These are phyloP conservation scores for Polydrusus tereticollis DNA, from an alignment of 2,888 invertebrate species.

Conservation along the genomic window DNA sequence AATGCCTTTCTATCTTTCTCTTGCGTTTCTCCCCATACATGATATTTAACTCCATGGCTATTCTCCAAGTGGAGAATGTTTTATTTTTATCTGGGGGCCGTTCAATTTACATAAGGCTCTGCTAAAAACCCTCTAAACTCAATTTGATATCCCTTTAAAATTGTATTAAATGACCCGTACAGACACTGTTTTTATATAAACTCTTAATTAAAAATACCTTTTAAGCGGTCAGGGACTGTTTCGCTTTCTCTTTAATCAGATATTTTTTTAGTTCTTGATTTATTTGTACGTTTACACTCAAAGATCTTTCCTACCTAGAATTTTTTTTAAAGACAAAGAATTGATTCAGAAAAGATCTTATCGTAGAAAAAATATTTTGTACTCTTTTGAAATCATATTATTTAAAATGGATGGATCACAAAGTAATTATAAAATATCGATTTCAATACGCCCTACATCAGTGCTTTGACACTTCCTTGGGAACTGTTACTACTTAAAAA, in stretches of 20 bases:
- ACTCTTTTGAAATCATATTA: too few relatives aligned
- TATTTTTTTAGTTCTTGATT: not conserved
- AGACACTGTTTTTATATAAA: conserved; percentile 7
- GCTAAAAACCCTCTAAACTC: conserved; percentile 6
- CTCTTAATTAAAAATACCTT: conserved; percentile 13
- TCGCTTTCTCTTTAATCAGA: not conserved
- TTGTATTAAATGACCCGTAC: conserved; percentile 20
- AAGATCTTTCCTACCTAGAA: not conserved
- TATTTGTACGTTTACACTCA: not conserved
- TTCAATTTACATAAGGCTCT: conserved; percentile 28
- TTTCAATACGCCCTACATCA: too few relatives aligned
- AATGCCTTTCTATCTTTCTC: conserved; percentile 36
- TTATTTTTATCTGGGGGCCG: conserved; percentile 34
- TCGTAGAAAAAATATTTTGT: too few relatives aligned
- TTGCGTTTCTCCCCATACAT: conserved; percentile 21
- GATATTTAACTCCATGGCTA: conserved; percentile 33
- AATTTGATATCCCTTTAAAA: conserved; percentile 17
- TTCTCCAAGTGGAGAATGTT: conserved; percentile 27
- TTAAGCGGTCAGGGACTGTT: not conserved
- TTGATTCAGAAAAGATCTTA: not conserved
- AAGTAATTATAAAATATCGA: too few relatives aligned
- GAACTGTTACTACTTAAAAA: too few relatives aligned
- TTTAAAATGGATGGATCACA: too few relatives aligned
- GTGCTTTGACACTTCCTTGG: too few relatives aligned
- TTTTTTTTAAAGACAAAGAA: not conserved